Conservation (phyloP, 2,797 vertebrate species). For the Crocidura indochinensis region DNA sequence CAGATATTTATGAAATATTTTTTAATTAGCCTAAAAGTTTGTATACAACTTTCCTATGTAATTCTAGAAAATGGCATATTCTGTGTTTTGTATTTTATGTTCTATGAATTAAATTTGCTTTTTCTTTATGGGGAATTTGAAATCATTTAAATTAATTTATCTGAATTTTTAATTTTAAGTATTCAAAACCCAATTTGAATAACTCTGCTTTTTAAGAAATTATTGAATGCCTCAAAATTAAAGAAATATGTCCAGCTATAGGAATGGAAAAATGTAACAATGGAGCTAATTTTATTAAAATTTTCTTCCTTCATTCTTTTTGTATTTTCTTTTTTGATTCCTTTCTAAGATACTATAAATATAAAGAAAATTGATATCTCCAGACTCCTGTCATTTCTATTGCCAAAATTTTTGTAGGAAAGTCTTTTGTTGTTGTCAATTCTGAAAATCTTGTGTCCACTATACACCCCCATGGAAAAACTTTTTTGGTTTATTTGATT, state of each 20-base stretch:
- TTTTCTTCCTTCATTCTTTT: not conserved
- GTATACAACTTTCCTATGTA: not conserved
- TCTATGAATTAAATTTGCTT: constrained; percentile 1
- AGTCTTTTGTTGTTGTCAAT: not conserved
- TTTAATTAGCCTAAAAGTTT: constrained; percentile 11
- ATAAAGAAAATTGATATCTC: constrained; percentile 42
- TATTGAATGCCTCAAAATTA: constrained; percentile 24
- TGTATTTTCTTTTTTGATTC: constrained; percentile 15
- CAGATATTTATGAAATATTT: not conserved
- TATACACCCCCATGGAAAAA: constrained; percentile 86
- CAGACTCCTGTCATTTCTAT: constrained; percentile 22
- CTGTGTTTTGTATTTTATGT: not conserved
- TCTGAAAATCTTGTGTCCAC: not conserved
- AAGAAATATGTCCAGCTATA: not conserved
- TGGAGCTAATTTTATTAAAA: not conserved
- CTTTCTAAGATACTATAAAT: constrained; percentile 7
- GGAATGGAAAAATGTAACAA: not conserved
- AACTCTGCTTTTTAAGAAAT: not conserved
- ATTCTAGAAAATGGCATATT: not conserved
- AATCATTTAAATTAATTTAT: not conserved
- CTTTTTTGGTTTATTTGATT: constrained; percentile 97
- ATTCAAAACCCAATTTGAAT: not conserved
- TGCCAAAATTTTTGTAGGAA: constrained; percentile 28
- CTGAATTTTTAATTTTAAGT: not conserved
- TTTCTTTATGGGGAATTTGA: not conserved